Conservation (phyloP, 1,140 invertebrate species). For the Laodelphax striatellus region DNA sequence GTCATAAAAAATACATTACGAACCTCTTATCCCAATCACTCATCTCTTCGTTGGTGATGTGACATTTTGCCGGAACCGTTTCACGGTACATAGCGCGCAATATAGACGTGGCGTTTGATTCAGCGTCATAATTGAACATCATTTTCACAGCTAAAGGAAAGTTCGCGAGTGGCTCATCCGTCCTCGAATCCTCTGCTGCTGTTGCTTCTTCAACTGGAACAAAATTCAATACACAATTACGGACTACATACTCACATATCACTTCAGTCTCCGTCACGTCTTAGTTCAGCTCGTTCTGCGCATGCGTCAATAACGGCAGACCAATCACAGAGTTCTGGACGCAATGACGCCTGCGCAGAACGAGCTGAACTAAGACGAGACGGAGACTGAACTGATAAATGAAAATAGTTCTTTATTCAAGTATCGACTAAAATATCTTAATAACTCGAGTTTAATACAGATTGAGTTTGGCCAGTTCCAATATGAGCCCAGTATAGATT, state of each 20-base stretch:
- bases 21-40: constrained; percentile 43
- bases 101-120: constrained; percentile 69
- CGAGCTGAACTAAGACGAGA: no score
- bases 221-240: background rate
- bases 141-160: constrained; percentile 75
- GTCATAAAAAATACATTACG: background rate
- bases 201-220: no score
- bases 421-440: no score
- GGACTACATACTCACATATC: no score
- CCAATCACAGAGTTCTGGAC: no score
- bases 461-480: background rate
- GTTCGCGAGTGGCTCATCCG: background rate
- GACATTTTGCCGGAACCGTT: constrained; percentile 55
- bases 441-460: no score
- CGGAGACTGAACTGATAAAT: no score
- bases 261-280: no score
- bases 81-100: constrained; percentile 68
- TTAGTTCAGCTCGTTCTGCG: no score
- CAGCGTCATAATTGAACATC: constrained; percentile 85
- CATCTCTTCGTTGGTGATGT: constrained; percentile 38
- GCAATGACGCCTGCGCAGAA: no score
- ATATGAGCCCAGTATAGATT: background rate
- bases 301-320: no score
- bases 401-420: no score
- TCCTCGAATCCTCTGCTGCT: background rate